Evolutionary conservation across 2,888 invertebrate species (phyloP).

Genomic region (Meloe dianella): DNA sequence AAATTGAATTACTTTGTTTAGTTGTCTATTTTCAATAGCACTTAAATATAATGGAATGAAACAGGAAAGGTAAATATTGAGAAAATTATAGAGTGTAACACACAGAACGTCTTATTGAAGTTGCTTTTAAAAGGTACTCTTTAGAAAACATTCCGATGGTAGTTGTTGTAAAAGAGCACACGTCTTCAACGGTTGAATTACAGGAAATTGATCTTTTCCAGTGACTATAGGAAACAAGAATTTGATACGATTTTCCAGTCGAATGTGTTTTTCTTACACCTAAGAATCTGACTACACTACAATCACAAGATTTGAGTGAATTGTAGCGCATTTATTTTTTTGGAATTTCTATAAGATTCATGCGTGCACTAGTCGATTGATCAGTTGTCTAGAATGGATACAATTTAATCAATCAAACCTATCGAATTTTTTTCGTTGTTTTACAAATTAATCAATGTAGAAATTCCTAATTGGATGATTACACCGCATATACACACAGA

Average conservation of each 20-base stretch:
- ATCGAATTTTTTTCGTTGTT: background rate
- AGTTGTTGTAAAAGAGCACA: background rate
- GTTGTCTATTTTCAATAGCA: background rate
- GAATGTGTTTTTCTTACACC: background rate
- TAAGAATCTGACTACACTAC: background rate
- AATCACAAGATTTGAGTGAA: background rate
- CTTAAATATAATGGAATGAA: background rate
- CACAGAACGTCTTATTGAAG: background rate
- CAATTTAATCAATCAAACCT: background rate
- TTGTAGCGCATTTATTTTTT: background rate
- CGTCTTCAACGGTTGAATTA: slow-evolving; percentile 2
- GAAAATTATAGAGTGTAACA: background rate
- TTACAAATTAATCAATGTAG: background rate
- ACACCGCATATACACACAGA: background rate
- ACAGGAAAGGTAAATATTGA: background rate
- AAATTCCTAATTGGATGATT: background rate
- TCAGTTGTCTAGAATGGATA: background rate
- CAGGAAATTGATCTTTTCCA: slow-evolving; percentile 1
- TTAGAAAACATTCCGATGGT: background rate
- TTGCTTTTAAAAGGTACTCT: background rate
- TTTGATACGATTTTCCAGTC: slow-evolving; percentile 2
- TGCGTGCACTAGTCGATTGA: background rate
- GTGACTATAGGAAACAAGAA: background rate
- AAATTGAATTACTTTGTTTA: background rate
- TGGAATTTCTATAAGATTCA: background rate